A percentile compares a stretch with the other conserved stretches of the same genome.
Evolutionary conservation across 2,113 vertebrate species (phyloP).

Genomic region (Thymallus thymallus): DNA sequence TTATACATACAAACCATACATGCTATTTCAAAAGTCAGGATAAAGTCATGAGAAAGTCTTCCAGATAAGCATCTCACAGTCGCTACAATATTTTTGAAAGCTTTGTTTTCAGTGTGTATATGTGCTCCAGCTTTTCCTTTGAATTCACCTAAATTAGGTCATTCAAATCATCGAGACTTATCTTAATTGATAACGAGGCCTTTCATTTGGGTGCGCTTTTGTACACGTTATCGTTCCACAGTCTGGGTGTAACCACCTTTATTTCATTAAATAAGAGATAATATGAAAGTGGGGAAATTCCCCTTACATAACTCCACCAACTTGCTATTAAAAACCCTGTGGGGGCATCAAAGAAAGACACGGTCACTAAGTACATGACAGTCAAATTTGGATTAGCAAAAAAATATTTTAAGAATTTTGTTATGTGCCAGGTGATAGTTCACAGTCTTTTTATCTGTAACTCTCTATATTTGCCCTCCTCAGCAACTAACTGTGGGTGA

Average conservation of each 20-base stretch:
- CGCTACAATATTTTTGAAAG: slow-evolving; percentile 5
- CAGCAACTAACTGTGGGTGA: neutral
- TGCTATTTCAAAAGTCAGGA: neutral
- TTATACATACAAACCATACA: neutral
- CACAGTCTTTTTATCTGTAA: neutral
- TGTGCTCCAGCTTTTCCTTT: slow-evolving; percentile 29
- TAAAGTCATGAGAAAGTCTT: neutral
- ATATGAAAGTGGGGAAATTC: slow-evolving; percentile 13
- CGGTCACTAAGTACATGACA: neutral
- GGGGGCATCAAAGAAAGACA: neutral
- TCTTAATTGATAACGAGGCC: slow-evolving; percentile 41
- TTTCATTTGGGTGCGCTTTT: slow-evolving; percentile 26
- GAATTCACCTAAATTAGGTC: slow-evolving; percentile 32
- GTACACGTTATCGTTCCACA: slow-evolving; percentile 32
- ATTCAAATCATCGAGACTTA: slow-evolving; percentile 39
- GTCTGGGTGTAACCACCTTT: slow-evolving; percentile 47
- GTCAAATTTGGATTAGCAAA: neutral
- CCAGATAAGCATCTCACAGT: slow-evolving; percentile 10
- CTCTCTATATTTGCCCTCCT: neutral
- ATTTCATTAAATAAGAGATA: slow-evolving; percentile 37
- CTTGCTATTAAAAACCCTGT: neutral
- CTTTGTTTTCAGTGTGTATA: slow-evolving; percentile 15
- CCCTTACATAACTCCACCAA: slow-evolving; percentile 16
- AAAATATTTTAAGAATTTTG: neutral
- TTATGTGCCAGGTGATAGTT: neutral